Base-by-base conservation (phyloP, 2,113 vertebrate genomes). In the Syngnathus floridae region DNA sequence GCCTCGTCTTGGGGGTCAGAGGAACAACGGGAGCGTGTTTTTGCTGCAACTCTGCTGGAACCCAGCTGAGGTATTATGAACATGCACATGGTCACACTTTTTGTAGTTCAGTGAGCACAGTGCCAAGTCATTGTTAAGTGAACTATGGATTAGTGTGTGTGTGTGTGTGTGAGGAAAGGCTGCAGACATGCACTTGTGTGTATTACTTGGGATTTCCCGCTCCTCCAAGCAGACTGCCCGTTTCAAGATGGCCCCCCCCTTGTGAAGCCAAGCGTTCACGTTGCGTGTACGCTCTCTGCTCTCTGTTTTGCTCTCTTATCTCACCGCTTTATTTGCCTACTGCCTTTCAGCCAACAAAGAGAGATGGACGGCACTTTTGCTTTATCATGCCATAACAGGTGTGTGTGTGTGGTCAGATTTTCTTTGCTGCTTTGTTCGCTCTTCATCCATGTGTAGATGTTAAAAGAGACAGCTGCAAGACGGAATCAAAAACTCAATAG, bases 31-130 rank as follows among this genome's bases (percentile, higher is more conserved):
- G 65, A 64, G 46, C 75, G 84, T 84, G 84, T 90, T 80, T 31
- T 88, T 90, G 89, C 85, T 86, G 79, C 26, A 77, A 73, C 86
- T 85, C 87, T 81, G 59, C 78, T 89, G 79, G 72, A 90, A 81
- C 82, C 89, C 91, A 93, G 91, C 92, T 93, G 91, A 87, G 86
- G 67, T 73, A 86, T 88, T 87, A 84, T 86, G 73, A 91, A 17
- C 41, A 65, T 41, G 26, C 52, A 31, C 74, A 59, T 52, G 46
- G 56, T 48, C 61, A 61, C 43, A 26, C 22, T 63, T 65, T 71
- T 71, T 69, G 40, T 84, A 78, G 63, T 88, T 92, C 88, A 92
- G 77, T 88, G 90, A 91, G 77, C 79, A 91, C 89, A 92, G 78
- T 85, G 90, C 82, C 80, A 89, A 90, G 87, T 90, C 90, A 91